Percentiles rank a stretch among this genome's conserved stretches.
Conservation (phyloP, 2,797 vertebrate genomes). For the Scolopax rusticola region DNA sequence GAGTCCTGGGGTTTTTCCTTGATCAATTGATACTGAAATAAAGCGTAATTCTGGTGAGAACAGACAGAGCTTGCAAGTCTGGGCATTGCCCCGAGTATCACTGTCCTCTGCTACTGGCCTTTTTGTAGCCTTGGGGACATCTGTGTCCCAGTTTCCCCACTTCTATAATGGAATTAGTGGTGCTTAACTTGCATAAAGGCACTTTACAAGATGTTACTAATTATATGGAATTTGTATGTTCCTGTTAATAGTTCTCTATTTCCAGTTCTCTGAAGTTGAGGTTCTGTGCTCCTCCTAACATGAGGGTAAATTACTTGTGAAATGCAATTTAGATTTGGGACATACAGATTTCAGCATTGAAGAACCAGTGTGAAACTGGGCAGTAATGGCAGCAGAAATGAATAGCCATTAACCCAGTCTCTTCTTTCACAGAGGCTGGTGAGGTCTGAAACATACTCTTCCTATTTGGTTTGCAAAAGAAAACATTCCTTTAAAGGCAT, state of each 20-base stretch:
- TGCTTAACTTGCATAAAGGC: not conserved
- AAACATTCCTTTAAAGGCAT: not conserved
- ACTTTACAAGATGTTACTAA: not conserved
- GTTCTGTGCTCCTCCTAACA: not conserved
- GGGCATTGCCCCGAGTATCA: not conserved
- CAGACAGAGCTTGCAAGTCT: not conserved
- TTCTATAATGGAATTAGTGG: not conserved
- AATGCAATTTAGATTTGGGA: not conserved
- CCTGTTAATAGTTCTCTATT: not conserved
- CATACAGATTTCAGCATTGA: not conserved
- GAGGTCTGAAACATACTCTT: not conserved
- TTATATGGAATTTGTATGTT: not conserved
- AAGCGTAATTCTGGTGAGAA: not conserved
- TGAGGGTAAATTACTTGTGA: not conserved
- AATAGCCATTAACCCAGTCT: not conserved
- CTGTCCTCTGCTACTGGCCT: not conserved
- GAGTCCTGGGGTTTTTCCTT: not conserved
- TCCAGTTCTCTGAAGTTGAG: not conserved
- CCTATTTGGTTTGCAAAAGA: not conserved
- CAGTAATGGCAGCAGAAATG: not conserved
- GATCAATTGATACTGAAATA: not conserved
- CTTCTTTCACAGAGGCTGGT: not conserved
- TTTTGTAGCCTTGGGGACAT: not conserved
- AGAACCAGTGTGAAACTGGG: not conserved
- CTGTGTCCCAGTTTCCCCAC: not conserved